A percentile compares a stretch with the other conserved stretches of the same genome.
These are phyloP conservation scores for Danio choprae DNA, from an alignment of 2,797 vertebrate genomes.

Conservation along the genomic window DNA sequence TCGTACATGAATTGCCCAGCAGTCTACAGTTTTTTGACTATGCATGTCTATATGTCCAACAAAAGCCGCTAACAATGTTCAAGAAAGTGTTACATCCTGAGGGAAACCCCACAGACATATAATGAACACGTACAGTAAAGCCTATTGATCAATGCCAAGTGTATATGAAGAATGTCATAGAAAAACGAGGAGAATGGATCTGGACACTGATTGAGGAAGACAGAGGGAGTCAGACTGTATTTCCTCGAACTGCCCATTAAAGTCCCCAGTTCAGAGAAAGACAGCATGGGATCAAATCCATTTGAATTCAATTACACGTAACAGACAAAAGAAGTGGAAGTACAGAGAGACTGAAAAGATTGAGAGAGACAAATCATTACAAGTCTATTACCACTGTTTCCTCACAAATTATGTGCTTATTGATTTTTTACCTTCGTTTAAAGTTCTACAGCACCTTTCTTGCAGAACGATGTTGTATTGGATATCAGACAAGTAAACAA, in stretches of 20 bases:
- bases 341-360: slow-evolving; percentile 23
- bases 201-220: slow-evolving; percentile 1
- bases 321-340: slow-evolving; percentile 9
- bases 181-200: neutral
- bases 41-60: slow-evolving; percentile 9
- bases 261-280: slow-evolving; percentile 3
- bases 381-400: neutral
- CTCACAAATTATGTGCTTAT: slow-evolving; percentile 14
- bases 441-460: neutral
- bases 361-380: slow-evolving; percentile 5
- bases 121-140: neutral
- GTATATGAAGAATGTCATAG: neutral
- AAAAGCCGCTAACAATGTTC: neutral
- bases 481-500: neutral
- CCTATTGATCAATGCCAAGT: slow-evolving; percentile 1
- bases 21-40: neutral
- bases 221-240: neutral
- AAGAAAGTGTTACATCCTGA: neutral
- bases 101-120: neutral
- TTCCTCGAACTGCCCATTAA: neutral
- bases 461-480: neutral
- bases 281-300: slow-evolving; percentile 12
- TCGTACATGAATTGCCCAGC: neutral
- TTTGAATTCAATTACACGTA: slow-evolving; percentile 23
- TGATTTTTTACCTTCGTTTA: neutral